Base-by-base conservation (phyloP, 2,888 invertebrate genomes). In the Amiota mariae region DNA sequence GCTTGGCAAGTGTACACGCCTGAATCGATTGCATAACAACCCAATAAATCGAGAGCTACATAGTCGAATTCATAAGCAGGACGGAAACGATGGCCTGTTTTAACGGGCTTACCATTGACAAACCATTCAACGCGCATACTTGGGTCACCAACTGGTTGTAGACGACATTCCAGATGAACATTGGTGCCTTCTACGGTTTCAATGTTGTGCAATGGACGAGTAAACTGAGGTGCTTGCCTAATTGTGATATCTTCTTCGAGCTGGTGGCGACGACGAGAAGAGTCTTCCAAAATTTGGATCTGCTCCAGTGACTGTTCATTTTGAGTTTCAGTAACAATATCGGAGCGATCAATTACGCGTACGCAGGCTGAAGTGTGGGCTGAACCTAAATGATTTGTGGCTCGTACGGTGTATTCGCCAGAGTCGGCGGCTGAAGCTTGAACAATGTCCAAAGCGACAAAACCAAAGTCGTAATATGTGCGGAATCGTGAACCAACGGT, bases 31-130 rank as follows among this genome's bases (percentile, higher is more conserved):
- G 99, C 97, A 88, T 98, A 98, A 36, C 98, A 97, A 85, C 98
- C 97, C 24, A 98, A 91, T 70, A 99, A 93, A 90, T 99, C 99
- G 72, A 99, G 92, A 10, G 98, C 98, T 18, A 98, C 98, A 88
- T 98, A 99, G 87, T 98, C 98, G 89, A 98, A 98, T 90, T 99
- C 98, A 87, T 97, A 96, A 3, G 97, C 97, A 59, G 98, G 98
- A 87, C 98, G 93, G 91, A 98, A 99, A 79, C 99, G 93, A 87
- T 98, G 94, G 79, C 98, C 98, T 61, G 96, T 95, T 88, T 95
- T 96, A 1, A 99, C 93, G 0, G 98, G 97, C 79, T 94, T 92
- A 20, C 98, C 98, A 89, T 99, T 98, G 75, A 97, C 96, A 89
- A 97, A 96, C 99, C 99, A 99, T 79, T 97, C 98, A 72, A 98